A percentile compares a stretch with the other conserved stretches of the same genome.
Conservation (phyloP, 2,113 vertebrate genomes). For the Epinephelus cyanopodus region DNA sequence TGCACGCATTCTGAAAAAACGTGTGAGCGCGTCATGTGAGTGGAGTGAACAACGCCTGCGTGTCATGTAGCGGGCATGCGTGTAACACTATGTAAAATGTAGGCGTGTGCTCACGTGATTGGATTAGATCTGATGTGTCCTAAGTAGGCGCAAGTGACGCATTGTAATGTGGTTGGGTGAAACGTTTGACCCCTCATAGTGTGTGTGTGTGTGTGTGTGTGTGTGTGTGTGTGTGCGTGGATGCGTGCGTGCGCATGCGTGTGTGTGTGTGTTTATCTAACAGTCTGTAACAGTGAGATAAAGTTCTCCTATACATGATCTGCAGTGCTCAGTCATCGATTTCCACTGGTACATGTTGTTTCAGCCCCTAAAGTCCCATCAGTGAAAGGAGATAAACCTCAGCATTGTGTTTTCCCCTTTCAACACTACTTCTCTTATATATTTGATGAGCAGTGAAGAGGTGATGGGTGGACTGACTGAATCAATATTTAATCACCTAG, state of each 20-base stretch:
- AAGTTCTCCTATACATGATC: constrained; percentile 18
- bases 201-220: constrained; percentile 10
- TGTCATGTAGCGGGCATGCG: too few relatives aligned
- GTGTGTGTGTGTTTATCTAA: neutral
- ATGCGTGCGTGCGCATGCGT: constrained; percentile 2
- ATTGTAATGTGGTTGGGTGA: too few relatives aligned
- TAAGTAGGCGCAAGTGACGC: too few relatives aligned
- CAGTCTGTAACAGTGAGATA: constrained; percentile 30
- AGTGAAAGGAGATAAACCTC: constrained; percentile 36
- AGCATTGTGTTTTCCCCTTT: neutral
- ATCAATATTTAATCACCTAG: constrained; percentile 73
- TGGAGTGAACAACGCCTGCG: too few relatives aligned
- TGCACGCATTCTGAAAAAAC: too few relatives aligned
- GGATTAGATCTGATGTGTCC: too few relatives aligned
- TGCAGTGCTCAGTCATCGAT: constrained; percentile 36
- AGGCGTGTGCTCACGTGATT: too few relatives aligned
- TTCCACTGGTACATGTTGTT: constrained; percentile 12
- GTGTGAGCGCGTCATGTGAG: too few relatives aligned
- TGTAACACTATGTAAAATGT: too few relatives aligned
- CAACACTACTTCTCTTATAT: constrained; percentile 18
- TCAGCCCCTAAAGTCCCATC: constrained; percentile 31
- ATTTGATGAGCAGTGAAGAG: constrained; percentile 48
- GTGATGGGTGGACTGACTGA: constrained; percentile 31
- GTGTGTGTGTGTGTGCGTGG: constrained; percentile 1
- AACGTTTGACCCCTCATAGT: too few relatives aligned